These are phyloP conservation scores for Syrista parreyssii DNA, from an alignment of 2,888 invertebrate species.

Conservation along the genomic window DNA sequence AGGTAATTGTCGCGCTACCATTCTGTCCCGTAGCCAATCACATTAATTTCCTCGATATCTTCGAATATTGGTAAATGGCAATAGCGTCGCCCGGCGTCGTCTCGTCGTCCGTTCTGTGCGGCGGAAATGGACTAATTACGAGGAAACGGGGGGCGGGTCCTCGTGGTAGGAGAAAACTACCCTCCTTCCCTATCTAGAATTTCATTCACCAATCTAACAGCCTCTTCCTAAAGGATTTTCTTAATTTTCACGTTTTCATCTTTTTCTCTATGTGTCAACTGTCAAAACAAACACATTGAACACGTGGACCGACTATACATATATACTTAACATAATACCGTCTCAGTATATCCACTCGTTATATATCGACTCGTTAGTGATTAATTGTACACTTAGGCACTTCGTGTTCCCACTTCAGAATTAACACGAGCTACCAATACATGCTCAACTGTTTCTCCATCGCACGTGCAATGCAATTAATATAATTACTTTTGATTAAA, in stretches of 20 bases:
- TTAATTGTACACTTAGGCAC: conserved; percentile 51
- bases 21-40: conserved; percentile 57
- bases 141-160: conserved; percentile 63
- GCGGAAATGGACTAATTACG: conserved; percentile 64
- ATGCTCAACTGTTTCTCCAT: background rate
- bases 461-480: conserved; percentile 49
- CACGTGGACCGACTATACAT: background rate
- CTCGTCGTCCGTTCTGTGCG: background rate
- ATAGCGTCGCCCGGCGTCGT: background rate
- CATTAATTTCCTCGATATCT: conserved; percentile 64
- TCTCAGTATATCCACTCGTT: conserved; percentile 1
- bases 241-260: background rate
- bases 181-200: background rate
- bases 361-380: conserved; percentile 56
- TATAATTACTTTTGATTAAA: conserved; percentile 57
- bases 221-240: background rate
- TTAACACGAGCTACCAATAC: background rate
- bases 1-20: conserved; percentile 60
- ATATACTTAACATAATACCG: background rate
- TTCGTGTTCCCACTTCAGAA: background rate
- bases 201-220: background rate
- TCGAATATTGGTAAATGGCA: conserved; percentile 18
- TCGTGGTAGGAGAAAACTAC: conserved; percentile 33
- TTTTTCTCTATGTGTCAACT: too few relatives aligned
- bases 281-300: too few relatives aligned